Percentiles rank a stretch among this genome's conserved stretches.
phyloP scores from a whole-genome alignment of 2,888 invertebrate species.

The Timema podura region DNA sequence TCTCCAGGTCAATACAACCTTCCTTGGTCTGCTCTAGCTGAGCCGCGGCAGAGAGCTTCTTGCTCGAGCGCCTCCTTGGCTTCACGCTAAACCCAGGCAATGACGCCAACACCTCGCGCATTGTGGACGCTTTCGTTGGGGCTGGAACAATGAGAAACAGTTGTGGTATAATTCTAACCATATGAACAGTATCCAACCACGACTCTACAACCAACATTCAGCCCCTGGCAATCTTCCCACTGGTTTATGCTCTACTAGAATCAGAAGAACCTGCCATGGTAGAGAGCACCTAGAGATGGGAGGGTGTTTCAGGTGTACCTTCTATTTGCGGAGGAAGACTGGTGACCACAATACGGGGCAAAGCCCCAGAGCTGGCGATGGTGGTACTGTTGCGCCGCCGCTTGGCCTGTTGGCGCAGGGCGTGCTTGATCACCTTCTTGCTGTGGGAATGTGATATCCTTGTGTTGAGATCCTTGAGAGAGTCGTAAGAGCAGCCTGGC shows the following conservation, averaged over 20 bases:
- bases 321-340: constrained; percentile 63
- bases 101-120: constrained; percentile 83
- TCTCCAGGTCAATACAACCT: constrained; percentile 92
- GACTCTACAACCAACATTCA: too few species aligned
- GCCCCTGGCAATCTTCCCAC: too few species aligned
- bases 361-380: constrained; percentile 56
- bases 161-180: too few species aligned
- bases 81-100: constrained; percentile 81
- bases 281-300: too few species aligned
- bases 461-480: constrained; percentile 28
- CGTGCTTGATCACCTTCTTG: constrained; percentile 71
- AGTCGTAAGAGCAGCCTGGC: constrained; percentile 28
- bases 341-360: constrained; percentile 79
- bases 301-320: constrained; percentile 18
- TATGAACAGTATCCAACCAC: too few species aligned
- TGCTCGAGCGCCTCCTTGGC: constrained; percentile 71
- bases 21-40: constrained; percentile 90
- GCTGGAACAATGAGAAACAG: too few species aligned
- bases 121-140: constrained; percentile 56
- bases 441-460: constrained; percentile 45
- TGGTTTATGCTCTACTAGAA: too few species aligned
- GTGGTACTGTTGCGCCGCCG: constrained; percentile 67
- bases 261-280: too few species aligned
- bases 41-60: constrained; percentile 85
- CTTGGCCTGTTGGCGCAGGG: constrained; percentile 70